Percentiles rank a stretch among this genome's conserved stretches.
These are phyloP conservation scores for Aquatica leii DNA, from an alignment of 2,888 invertebrate genomes.

Conservation along the genomic window DNA sequence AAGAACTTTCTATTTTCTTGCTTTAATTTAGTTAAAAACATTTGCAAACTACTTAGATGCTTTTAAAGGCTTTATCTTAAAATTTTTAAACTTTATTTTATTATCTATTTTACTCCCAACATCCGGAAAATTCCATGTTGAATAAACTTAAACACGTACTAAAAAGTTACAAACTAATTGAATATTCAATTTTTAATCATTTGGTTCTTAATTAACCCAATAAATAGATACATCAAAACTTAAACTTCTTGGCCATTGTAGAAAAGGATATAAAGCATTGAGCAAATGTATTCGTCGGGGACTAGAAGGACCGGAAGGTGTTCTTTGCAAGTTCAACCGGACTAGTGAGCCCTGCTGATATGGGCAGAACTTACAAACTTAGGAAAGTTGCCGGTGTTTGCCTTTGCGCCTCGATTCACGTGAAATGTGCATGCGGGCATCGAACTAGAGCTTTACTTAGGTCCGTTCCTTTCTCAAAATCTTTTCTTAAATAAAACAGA, in stretches of 20 bases:
- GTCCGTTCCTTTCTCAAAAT: slow-evolving; percentile 22
- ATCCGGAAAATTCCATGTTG: no score
- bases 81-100: no score
- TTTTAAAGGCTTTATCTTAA: no score
- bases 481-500: slow-evolving; percentile 4
- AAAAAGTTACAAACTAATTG: no score
- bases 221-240: no score
- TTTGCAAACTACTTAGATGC: no score
- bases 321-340: slow-evolving; percentile 49
- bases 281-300: slow-evolving; percentile 28
- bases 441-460: slow-evolving; percentile 33
- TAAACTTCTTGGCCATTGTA: background rate
- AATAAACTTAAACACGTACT: no score
- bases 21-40: no score
- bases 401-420: slow-evolving; percentile 60
- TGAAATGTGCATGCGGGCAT: slow-evolving; percentile 55
- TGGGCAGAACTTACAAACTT: slow-evolving; percentile 46
- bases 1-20: no score
- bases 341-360: slow-evolving; percentile 51
- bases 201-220: no score
- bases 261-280: slow-evolving; percentile 20
- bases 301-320: slow-evolving; percentile 46
- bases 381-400: slow-evolving; percentile 56
- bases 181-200: no score
- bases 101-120: no score